Conservation (phyloP, 2,888 invertebrate species). For the Autographa pulchrina region DNA sequence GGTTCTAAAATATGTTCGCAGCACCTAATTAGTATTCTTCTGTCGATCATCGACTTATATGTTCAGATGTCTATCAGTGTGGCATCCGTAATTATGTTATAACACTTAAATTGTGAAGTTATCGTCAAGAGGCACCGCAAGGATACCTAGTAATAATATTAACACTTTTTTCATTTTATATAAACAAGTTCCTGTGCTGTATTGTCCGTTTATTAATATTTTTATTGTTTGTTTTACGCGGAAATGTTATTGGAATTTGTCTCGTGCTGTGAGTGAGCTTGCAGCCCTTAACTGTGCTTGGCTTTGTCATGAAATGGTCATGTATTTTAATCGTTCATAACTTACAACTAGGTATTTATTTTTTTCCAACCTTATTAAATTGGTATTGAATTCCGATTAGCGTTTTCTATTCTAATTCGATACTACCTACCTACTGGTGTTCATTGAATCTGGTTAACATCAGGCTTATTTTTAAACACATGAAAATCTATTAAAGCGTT, state of each 20-base stretch:
- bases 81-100: slow-evolving; percentile 19
- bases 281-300: not conserved
- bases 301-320: not conserved
- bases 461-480: not conserved
- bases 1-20: slow-evolving; percentile 21
- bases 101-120: slow-evolving; percentile 33
- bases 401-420: not conserved
- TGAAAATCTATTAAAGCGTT: not conserved
- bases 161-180: not conserved
- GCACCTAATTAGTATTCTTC: slow-evolving; percentile 38
- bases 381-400: not conserved
- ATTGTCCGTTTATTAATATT: not conserved
- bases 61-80: slow-evolving; percentile 47
- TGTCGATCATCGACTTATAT: slow-evolving; percentile 46
- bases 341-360: too few species aligned
- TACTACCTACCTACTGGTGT: not conserved
- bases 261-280: slow-evolving; percentile 1
- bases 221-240: not conserved
- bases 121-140: slow-evolving; percentile 39
- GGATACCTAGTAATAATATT: slow-evolving; percentile 17
- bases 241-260: not conserved
- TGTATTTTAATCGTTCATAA: too few species aligned
- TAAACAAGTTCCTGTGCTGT: not conserved
- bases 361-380: not conserved
- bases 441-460: not conserved